These are phyloP conservation scores for Bemisia tabaci DNA, from an alignment of 1,140 invertebrate genomes.

Conservation along the genomic window DNA sequence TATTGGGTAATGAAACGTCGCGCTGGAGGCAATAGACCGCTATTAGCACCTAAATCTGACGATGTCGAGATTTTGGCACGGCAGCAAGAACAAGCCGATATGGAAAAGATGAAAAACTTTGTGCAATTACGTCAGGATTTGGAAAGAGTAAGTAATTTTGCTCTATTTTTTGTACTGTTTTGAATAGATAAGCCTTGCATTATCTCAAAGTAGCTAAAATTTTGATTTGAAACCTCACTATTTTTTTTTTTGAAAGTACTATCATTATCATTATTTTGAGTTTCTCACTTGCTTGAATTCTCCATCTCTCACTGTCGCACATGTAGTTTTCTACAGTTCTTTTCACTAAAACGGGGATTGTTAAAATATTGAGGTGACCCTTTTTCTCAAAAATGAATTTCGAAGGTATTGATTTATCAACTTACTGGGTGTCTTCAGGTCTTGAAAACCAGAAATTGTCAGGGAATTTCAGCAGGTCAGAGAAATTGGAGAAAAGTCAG, in stretches of 20 bases:
- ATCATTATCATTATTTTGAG: neutral
- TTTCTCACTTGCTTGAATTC: too few species aligned
- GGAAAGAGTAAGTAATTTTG: conserved; percentile 60
- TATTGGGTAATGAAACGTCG: conserved; percentile 92
- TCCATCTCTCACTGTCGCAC: too few species aligned
- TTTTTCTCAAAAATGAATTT: neutral
- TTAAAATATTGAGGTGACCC: too few species aligned
- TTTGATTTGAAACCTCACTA: neutral
- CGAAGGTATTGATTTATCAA: neutral
- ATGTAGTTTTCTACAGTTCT: too few species aligned
- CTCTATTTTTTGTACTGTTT: too few species aligned
- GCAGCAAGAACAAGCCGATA: conserved; percentile 63
- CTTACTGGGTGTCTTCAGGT: neutral
- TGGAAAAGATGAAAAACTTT: conserved; percentile 92
- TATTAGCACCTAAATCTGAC: conserved; percentile 72
- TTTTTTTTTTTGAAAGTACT: too few species aligned
- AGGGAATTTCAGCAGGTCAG: too few species aligned
- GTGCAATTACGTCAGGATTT: conserved; percentile 87
- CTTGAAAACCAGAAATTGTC: too few species aligned
- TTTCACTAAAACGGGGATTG: too few species aligned
- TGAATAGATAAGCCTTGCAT: too few species aligned
- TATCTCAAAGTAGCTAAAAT: too few species aligned
- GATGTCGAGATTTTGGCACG: conserved; percentile 47
- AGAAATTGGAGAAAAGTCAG: too few species aligned
- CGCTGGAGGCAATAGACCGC: conserved; percentile 69